These are phyloP conservation scores for Squalus acanthias DNA, from an alignment of 2,797 vertebrate genomes.

Conservation along the genomic window DNA sequence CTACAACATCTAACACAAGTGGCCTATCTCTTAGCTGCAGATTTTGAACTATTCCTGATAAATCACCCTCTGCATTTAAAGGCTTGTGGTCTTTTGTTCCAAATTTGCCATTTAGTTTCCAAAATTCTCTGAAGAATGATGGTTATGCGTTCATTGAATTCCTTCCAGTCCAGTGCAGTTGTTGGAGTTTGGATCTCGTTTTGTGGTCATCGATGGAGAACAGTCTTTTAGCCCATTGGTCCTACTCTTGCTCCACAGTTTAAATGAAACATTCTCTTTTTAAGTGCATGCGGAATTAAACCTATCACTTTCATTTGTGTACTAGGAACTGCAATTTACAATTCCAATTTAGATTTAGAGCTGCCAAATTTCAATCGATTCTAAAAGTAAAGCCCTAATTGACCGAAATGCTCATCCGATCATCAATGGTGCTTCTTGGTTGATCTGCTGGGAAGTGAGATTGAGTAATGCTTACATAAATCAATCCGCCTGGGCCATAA, in stretches of 20 bases:
- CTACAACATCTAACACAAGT: neutral
- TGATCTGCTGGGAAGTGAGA: no score
- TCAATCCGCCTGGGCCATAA: no score
- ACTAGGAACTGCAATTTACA: no score
- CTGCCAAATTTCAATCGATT: no score
- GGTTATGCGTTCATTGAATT: neutral
- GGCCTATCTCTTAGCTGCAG: neutral
- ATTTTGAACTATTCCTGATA: neutral
- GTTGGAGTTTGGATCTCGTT: neutral
- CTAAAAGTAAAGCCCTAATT: no score
- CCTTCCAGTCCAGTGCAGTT: neutral
- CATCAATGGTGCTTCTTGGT: no score
- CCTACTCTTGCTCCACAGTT: neutral
- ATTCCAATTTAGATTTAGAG: no score
- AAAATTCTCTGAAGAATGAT: neutral
- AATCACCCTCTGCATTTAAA: neutral
- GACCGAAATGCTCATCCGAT: no score
- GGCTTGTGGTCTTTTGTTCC: neutral
- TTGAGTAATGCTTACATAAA: no score
- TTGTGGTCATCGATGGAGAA: neutral
- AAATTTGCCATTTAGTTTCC: neutral
- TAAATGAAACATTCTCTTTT: neutral
- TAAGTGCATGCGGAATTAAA: neutral
- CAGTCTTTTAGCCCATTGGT: neutral
- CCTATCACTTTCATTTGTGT: no score